Evolutionary conservation across 2,888 invertebrate species (phyloP), one percentile per base, ranked within the genome.

Genomic region (Steinernema carpocapsae): DNA sequence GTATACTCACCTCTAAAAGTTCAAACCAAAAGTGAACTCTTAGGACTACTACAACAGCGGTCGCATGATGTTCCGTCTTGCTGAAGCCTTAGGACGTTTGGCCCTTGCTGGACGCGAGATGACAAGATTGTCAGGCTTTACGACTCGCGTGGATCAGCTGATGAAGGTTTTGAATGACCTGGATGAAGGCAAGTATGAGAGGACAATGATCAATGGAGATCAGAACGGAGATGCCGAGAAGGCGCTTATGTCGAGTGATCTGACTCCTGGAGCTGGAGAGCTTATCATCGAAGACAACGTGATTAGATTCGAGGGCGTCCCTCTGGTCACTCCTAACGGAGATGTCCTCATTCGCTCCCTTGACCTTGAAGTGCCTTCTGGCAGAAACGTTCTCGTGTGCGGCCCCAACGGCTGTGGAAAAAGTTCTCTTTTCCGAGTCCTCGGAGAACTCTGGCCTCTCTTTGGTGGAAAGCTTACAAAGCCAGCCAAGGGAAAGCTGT

Each of bases 381-480:
- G 97, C 51, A 93, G 94, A 90, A 97, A 97, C 90, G 95, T 97
- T 0, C 89, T 97, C n/a, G 95, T 97, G 0, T 97, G 96, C 88
- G 97, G 97, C 0, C 97, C 97, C 1, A 99, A 99, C 88, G 97
- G 99, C 0, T 95, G 97, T 88, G 97, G 97, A 70, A 99, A 99
- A 89, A 95, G 95, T 73, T 97, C 96, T 0, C 91, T 99, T 85
- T 99, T 99, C 91, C 91, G 97, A 75, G 93, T 96, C 86, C 91
- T 99, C 17, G 97, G 97, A 59, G 97, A 91, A 91, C 89, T 99
- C 75, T 99, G 99, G 99, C 97, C 97, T 0, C 91, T 95, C 75
- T 97, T 95, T 83, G 86, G 87, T n/a, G 90, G 90, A 48, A 76
- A 72, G 24, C 90, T 99, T 73, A 95, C 94, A 1, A 99, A 97